Base-by-base conservation (phyloP, 1,140 invertebrate genomes). In the Neotoxoptera formosana region DNA sequence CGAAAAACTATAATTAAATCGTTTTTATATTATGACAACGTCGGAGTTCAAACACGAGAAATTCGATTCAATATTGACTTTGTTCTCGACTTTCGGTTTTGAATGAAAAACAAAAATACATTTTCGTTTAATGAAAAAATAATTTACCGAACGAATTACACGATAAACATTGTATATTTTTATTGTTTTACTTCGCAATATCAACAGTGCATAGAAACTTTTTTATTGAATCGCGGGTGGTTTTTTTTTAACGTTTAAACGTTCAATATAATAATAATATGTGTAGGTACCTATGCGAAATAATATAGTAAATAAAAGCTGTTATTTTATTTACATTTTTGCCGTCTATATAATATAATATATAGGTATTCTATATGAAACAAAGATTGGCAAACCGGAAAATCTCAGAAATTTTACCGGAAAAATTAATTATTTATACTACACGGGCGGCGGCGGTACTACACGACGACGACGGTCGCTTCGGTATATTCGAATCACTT, bases 281-380 rank as follows among this genome's bases (percentile, higher is more conserved):
- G 41, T 41, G 41, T 41, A 41, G 41, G 4, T n/a, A n/a, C n/a
- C n/a, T n/a, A n/a, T n/a, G n/a, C 41, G 30, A 76, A 14, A 53
- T 67, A 67, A 83, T 41, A 23, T 41, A 41, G 21, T 83, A 83
- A 83, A 83, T 83, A 83, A n/a, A 76, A 76, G n/a, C n/a, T 53
- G n/a, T 83, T 83, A 83, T 83, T 83, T 83, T 83, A 83, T 36
- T 83, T 83, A 83, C 34, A 83, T 83, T 83, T 83, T 23, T 41
- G 34, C 23, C 81, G 23, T 41, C 17, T 83, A 83, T 83, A 83
- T 83, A n/a, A n/a, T n/a, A n/a, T n/a, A n/a, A n/a, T n/a, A n/a
- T n/a, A n/a, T 41, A 41, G 41, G 4, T 41, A 41, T 41, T 36
- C 81, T 83, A 83, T 25, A 83, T n/a, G n/a, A 83, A 83, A 83